Conservation (phyloP, 2,797 vertebrate species). For the Galago senegalensis region DNA sequence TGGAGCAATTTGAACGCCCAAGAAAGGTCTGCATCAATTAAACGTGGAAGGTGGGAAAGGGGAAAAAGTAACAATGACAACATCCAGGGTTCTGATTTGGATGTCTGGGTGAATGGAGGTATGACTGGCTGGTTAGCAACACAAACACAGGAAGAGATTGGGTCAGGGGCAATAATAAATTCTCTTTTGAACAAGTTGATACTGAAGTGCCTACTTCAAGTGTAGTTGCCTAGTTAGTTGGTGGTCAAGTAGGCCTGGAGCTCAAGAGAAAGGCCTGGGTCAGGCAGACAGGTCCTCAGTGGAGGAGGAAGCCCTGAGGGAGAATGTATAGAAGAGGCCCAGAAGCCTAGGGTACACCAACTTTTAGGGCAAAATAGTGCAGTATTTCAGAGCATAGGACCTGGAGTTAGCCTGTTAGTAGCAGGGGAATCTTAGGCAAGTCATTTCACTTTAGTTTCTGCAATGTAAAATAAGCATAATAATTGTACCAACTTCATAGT, state of each 20-base stretch:
- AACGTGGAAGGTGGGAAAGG: background rate
- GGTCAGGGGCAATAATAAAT: background rate
- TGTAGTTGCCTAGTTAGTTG: background rate
- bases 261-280: background rate
- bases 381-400: background rate
- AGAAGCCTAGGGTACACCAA: background rate
- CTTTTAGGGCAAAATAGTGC: background rate
- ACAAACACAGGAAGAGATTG: background rate
- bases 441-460: background rate
- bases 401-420: background rate
- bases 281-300: background rate
- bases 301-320: background rate
- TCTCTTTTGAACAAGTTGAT: background rate
- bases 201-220: background rate
- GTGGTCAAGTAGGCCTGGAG: background rate
- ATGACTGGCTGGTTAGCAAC: background rate
- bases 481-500: background rate
- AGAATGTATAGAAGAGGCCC: background rate
- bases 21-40: background rate
- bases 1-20: background rate
- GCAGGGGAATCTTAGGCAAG: background rate
- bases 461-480: background rate
- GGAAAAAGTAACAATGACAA: constrained; percentile 43
- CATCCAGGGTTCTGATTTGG: constrained; percentile 22
- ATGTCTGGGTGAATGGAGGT: constrained; percentile 39